phyloP scores from a whole-genome alignment of 2,888 invertebrate species.

The Neria commutata region DNA sequence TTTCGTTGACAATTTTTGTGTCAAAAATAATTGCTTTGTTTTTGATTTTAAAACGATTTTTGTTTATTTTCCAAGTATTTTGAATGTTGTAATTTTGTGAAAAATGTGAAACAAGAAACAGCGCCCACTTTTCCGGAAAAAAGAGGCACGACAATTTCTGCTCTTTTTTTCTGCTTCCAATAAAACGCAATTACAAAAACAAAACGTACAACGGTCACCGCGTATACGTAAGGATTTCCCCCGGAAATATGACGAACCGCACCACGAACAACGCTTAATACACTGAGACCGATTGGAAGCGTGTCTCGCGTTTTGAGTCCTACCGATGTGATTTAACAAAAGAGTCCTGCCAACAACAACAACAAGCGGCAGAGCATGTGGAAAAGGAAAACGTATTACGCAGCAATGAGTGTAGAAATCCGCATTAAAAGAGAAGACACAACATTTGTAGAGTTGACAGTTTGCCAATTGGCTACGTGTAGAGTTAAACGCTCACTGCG shows the following conservation, averaged over 20 bases:
- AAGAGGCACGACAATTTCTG: not conserved
- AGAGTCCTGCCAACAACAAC: not conserved
- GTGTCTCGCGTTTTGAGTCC: conserved; percentile 12
- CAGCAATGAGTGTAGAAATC: conserved; percentile 9
- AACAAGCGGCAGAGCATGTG: not conserved
- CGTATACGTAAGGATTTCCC: not conserved
- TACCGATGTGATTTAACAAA: not conserved
- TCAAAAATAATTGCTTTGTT: conserved; percentile 14
- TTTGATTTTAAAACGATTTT: conserved; percentile 14
- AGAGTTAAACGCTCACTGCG: not conserved
- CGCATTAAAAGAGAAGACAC: conserved; percentile 12
- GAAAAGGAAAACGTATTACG: conserved; percentile 12
- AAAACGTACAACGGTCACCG: conserved; percentile 16
- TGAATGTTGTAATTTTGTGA: not conserved
- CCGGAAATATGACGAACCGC: conserved; percentile 12
- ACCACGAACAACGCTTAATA: conserved; percentile 19
- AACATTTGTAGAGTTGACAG: not conserved
- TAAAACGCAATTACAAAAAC: conserved; percentile 23
- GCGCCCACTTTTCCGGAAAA: conserved; percentile 1
- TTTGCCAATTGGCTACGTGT: not conserved
- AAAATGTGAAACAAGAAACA: too few relatives aligned
- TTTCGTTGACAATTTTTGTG: too few relatives aligned
- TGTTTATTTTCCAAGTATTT: too few relatives aligned
- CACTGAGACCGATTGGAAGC: conserved; percentile 18
- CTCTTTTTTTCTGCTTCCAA: not conserved